phyloP scores from a whole-genome alignment of 2,113 vertebrate genomes.

The Acinonyx jubatus region DNA sequence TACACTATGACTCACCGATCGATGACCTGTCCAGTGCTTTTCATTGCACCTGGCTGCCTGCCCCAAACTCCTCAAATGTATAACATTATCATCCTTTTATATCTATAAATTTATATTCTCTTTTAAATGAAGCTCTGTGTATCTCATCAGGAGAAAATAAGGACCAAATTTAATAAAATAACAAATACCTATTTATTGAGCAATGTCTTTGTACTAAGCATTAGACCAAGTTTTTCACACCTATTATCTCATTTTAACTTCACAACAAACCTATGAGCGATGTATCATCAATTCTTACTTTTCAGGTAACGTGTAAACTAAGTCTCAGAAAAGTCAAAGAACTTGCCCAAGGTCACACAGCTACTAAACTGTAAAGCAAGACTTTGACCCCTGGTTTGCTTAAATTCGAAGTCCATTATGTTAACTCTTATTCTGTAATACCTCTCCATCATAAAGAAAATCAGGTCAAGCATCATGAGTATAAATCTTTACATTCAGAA shows the following conservation, averaged over 20 bases:
- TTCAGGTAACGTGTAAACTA: not conserved
- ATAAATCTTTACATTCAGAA: not conserved
- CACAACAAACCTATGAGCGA: not conserved
- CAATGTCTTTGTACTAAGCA: not conserved
- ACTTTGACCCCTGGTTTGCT: not conserved
- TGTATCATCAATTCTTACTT: not conserved
- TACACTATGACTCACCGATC: not conserved
- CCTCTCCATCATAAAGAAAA: not conserved
- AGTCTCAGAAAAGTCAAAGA: not conserved
- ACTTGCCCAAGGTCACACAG: not conserved
- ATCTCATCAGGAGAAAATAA: not conserved
- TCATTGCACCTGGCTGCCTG: not conserved
- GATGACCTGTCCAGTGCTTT: not conserved
- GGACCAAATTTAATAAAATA: not conserved
- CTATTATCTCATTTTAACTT: not conserved
- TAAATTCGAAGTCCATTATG: not conserved
- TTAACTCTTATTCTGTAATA: not conserved
- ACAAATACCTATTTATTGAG: not conserved
- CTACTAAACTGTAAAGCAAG: not conserved
- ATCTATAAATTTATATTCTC: not conserved
- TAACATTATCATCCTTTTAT: not conserved
- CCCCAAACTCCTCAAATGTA: not conserved
- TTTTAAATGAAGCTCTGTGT: not conserved
- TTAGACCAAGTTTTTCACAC: not conserved
- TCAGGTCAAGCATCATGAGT: not conserved